Evolutionary conservation across 1,140 invertebrate genomes (phyloP), one percentile per base, ranked within the genome.

Genomic region (Pectinophora gossypiella): DNA sequence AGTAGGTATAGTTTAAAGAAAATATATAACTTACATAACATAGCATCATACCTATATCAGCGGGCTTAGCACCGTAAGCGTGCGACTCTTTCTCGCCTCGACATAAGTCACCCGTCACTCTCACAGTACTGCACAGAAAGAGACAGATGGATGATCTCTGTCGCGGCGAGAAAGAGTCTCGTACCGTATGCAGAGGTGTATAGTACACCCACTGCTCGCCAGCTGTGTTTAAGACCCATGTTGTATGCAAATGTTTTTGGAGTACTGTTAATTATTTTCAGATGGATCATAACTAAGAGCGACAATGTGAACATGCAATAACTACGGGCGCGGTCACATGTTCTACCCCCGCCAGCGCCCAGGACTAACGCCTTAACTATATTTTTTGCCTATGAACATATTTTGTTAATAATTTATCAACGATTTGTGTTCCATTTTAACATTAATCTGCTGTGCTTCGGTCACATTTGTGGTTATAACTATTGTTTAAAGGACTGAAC

Each of bases 281-380:
- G 81, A 85, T 85, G 81, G 81, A 85, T 69, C 81, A 83, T 58
- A 77, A 83, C 63, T 83, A 85, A 72, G 63, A 57, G 35, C 50
- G 36, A 40, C 18, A 20, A 38, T 57, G 42, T 43, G 51, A 44
- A 42, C 27, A 44, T 44, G 15, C n/a, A 58, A 36, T 47, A 40
- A 35, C 49, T 12, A 19, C 9, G 18, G 12, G 42, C 19, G 18
- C 42, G 19, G 40, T 13, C 1, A 10, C 38, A 15, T n/a, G 42
- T 44, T 21, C 19, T 1, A 40, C 19, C 3, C 42, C 19, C 18
- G 50, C 38, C 52, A 58, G 16, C 54, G 55, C 50, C 27, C 48
- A 32, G 43, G 44, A 20, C 1, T 19, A 5, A 6, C 16, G 53
- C 58, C 56, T 45, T 49, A 50, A 46, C 18, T 63, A 68, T 61